phyloP scores from a whole-genome alignment of 2,888 invertebrate species.

The Melieria crassipennis region DNA sequence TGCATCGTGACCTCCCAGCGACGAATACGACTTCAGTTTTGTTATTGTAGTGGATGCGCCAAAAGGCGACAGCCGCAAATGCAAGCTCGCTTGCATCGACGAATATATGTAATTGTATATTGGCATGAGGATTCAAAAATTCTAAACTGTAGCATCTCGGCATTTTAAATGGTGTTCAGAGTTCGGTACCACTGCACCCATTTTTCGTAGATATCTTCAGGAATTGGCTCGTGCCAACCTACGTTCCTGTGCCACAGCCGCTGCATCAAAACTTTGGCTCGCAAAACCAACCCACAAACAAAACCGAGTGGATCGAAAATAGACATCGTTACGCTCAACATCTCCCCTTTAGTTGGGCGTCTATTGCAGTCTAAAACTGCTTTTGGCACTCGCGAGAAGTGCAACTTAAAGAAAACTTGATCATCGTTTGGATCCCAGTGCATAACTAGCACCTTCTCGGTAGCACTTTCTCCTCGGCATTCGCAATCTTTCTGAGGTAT shows the following conservation, averaged over 20 bases:
- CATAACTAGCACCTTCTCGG: constrained; percentile 13
- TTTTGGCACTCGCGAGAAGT: background rate
- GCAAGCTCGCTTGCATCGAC: too few species aligned
- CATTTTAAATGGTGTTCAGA: background rate
- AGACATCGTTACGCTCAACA: constrained; percentile 11
- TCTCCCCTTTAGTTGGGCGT: constrained; percentile 14
- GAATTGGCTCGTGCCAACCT: constrained; percentile 15
- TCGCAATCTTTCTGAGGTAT: background rate
- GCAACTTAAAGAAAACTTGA: background rate
- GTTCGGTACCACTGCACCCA: background rate
- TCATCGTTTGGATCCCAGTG: constrained; percentile 9
- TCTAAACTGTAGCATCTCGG: too few species aligned
- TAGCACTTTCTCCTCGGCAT: background rate
- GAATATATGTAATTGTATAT: too few species aligned
- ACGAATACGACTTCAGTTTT: too few species aligned
- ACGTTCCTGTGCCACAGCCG: constrained; percentile 14
- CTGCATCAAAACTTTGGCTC: constrained; percentile 8
- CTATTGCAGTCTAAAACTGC: constrained; percentile 1
- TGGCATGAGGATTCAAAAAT: too few species aligned
- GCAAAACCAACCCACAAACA: background rate
- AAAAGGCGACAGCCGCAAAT: too few species aligned
- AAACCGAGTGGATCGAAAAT: constrained; percentile 17
- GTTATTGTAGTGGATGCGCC: too few species aligned
- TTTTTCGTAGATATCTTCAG: constrained; percentile 7
- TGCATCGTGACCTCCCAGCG: too few species aligned